phyloP scores from a whole-genome alignment of 2,113 vertebrate species.

The Gymnocephalus cernua region DNA sequence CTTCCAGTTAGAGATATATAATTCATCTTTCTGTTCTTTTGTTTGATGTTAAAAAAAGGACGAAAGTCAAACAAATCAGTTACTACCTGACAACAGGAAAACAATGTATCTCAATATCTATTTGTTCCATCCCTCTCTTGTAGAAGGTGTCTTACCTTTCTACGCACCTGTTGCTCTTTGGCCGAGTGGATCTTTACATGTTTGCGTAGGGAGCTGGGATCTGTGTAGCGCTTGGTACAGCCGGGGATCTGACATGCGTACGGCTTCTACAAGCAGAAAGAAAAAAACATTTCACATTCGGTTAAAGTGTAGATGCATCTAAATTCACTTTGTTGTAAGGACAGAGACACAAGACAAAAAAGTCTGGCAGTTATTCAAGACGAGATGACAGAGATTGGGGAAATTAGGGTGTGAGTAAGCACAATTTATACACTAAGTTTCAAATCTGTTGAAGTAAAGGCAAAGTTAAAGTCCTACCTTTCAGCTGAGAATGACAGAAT shows the following conservation, averaged over 20 bases:
- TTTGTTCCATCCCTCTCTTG: neutral
- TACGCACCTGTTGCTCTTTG: slow-evolving; percentile 96
- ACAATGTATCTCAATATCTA: neutral
- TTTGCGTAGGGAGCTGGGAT: slow-evolving; percentile 98
- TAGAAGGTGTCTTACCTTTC: slow-evolving; percentile 90
- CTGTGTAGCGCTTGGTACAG: slow-evolving; percentile 98
- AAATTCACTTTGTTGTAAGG: neutral
- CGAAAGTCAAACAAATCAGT: neutral
- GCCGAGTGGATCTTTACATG: slow-evolving; percentile 98
- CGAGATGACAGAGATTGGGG: neutral
- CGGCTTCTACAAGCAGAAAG: slow-evolving; percentile 88
- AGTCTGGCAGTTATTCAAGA: neutral
- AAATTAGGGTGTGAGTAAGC: neutral
- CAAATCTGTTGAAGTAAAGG: slow-evolving; percentile 57
- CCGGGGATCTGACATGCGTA: slow-evolving; percentile 98
- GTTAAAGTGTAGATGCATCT: neutral
- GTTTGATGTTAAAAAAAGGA: neutral
- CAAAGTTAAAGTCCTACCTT: slow-evolving; percentile 82
- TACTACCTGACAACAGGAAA: neutral
- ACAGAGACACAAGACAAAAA: neutral
- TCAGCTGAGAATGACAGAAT: slow-evolving; percentile 78
- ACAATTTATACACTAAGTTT: neutral
- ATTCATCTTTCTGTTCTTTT: neutral
- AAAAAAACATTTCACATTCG: slow-evolving; percentile 14
- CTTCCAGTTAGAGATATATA: neutral